A percentile compares a stretch with the other conserved stretches of the same genome.
Conservation (phyloP, 2,888 invertebrate genomes). For the Onchidella celtica region DNA sequence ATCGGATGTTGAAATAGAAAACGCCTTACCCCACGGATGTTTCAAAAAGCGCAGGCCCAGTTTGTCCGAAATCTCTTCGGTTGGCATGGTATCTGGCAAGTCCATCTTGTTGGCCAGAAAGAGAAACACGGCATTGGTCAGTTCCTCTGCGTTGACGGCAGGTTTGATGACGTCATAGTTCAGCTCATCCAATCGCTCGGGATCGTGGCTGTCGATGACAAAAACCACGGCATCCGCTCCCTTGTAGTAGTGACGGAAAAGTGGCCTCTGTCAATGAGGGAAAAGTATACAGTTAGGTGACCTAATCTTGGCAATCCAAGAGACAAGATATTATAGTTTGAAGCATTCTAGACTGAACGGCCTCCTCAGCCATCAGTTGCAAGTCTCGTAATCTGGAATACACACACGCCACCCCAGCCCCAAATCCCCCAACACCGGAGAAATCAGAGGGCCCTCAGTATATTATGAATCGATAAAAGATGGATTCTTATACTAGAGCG, state of each 20-base stretch:
- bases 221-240: conserved; percentile 75
- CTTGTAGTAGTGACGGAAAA: conserved; percentile 75
- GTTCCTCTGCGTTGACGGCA: conserved; percentile 69
- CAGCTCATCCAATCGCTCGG: conserved; percentile 70
- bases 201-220: conserved; percentile 71
- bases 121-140: conserved; percentile 67
- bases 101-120: conserved; percentile 74
- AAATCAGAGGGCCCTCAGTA: too few species aligned
- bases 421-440: too few species aligned
- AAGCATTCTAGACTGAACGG: too few species aligned
- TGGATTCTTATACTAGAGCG: too few species aligned
- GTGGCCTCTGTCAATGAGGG: conserved; percentile 63
- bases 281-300: too few species aligned
- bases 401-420: too few species aligned
- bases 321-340: too few species aligned
- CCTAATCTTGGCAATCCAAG: too few species aligned
- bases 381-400: too few species aligned
- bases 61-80: conserved; percentile 65
- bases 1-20: too few species aligned
- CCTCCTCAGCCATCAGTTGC: too few species aligned
- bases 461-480: too few species aligned
- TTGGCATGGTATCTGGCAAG: conserved; percentile 62
- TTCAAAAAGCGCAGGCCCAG: conserved; percentile 65
- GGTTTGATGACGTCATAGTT: conserved; percentile 74
- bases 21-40: conserved; percentile 72